Base-by-base conservation (phyloP, 2,888 invertebrate species). In the Cephus nigrinus region DNA sequence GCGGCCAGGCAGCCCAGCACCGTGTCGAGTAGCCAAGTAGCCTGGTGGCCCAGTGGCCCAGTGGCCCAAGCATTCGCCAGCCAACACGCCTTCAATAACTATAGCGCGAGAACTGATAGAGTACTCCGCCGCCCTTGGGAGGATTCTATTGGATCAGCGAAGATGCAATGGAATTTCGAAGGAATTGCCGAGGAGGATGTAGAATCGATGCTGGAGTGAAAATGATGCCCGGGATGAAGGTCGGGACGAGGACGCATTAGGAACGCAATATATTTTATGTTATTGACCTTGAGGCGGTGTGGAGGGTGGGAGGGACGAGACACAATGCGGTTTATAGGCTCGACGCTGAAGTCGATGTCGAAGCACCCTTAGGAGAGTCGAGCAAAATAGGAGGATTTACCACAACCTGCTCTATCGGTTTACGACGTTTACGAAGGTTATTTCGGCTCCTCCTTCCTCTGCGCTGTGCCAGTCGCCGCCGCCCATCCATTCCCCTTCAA, bases 1-100 rank as follows among this genome's bases (percentile, higher is more conserved):
- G 87, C 87, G 76, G 75, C 74, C 78, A 80, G 11, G 34, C 33
- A 33, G 33, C 32, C 32, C 3, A 32, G 32, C 34, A 34, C 34
- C 34, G 34, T 11, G 34, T 34, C 11, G 11, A 35, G 3, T 35
- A 35, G 35, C 35, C 35, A 35, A 35, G 32, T 32, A 32, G 5
- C 33, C 33, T 5, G 33, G 33, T 5, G 33, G 32, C 33, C 33
- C 34, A 34, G 33, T 5, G 33, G 32, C 33, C 33, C 34, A 34
- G 71, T 74, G 15, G 15, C 9, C 23, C 9, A 55, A 9, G 23
- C 40, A 55, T 5, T 1, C 23, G 40, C 40, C 40, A 23, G 23
- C 40, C 40, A 55, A 55, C 40, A 9, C 40, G 23, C 9, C 40
- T 55, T 9, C 0, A 55, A 15, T 23, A 55, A 23, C 40, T 55